Conservation (phyloP, 1,140 invertebrate species). For the Zaprionus ornatus region DNA sequence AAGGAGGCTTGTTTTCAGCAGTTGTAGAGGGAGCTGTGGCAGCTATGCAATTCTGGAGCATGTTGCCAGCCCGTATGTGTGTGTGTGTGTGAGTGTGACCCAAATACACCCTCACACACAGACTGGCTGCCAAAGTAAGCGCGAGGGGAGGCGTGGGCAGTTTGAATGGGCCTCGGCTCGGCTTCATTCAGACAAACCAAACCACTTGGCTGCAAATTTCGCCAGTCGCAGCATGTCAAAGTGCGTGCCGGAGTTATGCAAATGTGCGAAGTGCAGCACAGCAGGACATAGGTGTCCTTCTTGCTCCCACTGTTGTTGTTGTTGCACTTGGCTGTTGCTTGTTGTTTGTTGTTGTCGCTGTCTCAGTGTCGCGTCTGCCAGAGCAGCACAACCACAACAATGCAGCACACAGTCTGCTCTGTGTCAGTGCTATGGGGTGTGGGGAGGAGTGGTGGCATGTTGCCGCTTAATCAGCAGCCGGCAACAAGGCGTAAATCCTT, state of each 20-base stretch:
- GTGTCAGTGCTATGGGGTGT: background rate
- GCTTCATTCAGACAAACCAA: slow-evolving; percentile 52
- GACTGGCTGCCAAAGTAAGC: background rate
- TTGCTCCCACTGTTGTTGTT: background rate
- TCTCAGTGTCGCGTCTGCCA: slow-evolving; percentile 35
- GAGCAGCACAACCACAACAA: slow-evolving; percentile 52
- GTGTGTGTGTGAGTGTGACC: slow-evolving; percentile 69
- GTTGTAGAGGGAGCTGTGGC: slow-evolving; percentile 7
- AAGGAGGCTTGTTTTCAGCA: slow-evolving; percentile 12
- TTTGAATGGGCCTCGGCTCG: slow-evolving; percentile 24
- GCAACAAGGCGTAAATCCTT: slow-evolving; percentile 44
- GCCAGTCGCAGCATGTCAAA: slow-evolving; percentile 69
- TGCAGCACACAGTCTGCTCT: slow-evolving; percentile 17
- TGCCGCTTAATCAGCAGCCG: slow-evolving; percentile 39
- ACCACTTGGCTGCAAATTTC: slow-evolving; percentile 51
- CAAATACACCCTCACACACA: slow-evolving; percentile 60
- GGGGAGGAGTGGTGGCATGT: no score
- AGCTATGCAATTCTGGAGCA: slow-evolving; percentile 59
- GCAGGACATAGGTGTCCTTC: slow-evolving; percentile 48
- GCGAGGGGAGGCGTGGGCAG: background rate
- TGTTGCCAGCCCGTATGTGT: slow-evolving; percentile 25
- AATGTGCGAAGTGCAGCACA: slow-evolving; percentile 63
- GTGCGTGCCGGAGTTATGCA: slow-evolving; percentile 78
- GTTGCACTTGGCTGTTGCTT: background rate
- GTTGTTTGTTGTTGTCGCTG: slow-evolving; percentile 17